Conservation (phyloP, 2,113 vertebrate genomes). For the Monopterus albus region DNA sequence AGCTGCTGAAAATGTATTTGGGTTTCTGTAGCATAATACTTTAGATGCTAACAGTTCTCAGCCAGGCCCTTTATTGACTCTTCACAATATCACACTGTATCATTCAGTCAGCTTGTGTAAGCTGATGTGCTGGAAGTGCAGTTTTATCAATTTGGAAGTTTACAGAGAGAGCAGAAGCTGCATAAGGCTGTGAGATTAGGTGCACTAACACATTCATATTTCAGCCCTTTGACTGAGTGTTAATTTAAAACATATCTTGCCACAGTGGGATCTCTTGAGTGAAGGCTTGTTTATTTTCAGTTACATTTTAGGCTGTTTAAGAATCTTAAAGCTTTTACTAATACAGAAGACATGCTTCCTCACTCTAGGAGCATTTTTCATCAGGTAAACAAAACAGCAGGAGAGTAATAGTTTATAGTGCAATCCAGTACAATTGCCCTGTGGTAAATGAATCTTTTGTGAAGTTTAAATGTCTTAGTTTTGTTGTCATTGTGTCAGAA, state of each 20-base stretch:
- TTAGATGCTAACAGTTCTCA: not conserved
- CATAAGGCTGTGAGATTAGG: not conserved
- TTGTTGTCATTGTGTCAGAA: not conserved
- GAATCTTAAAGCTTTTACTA: not conserved
- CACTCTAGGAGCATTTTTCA: not conserved
- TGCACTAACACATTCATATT: not conserved
- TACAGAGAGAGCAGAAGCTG: not conserved
- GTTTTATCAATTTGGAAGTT: not conserved
- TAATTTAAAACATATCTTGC: not conserved
- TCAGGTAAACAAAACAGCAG: not conserved
- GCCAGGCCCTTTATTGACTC: no score
- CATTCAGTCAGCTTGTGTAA: not conserved
- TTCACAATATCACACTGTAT: no score
- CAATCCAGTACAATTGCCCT: not conserved
- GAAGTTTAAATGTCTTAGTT: not conserved
- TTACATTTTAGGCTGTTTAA: not conserved
- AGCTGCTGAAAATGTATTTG: not conserved
- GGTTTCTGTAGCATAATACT: not conserved
- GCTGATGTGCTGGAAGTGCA: not conserved
- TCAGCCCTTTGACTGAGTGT: not conserved
- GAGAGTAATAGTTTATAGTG: not conserved
- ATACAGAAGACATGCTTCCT: not conserved
- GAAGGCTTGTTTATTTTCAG: not conserved
- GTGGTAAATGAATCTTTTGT: not conserved
- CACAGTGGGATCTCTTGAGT: not conserved